phyloP scores from a whole-genome alignment of 2,888 invertebrate genomes.

The Onchidella celtica region DNA sequence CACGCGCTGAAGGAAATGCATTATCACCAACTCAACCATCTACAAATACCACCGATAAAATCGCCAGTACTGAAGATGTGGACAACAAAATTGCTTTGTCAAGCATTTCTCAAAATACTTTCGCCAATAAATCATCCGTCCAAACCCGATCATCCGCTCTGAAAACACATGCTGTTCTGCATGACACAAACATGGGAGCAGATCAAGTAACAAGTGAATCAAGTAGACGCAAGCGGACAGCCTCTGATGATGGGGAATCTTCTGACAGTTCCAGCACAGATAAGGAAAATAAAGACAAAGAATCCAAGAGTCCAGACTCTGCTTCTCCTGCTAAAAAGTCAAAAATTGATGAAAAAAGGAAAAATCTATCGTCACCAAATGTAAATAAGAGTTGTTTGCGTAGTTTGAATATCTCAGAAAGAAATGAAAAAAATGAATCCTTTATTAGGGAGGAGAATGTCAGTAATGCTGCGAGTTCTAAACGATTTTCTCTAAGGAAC shows the following conservation, averaged over 20 bases:
- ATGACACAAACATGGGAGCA: too few relatives aligned
- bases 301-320: not conserved
- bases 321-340: not conserved
- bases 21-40: too few relatives aligned
- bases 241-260: conserved; percentile 4
- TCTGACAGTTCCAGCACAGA: conserved; percentile 6
- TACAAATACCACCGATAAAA: too few relatives aligned
- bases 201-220: not conserved
- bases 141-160: not conserved
- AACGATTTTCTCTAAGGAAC: not conserved
- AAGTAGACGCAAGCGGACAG: not conserved
- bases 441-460: not conserved
- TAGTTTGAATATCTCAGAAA: conserved; percentile 8
- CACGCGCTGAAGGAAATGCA: too few relatives aligned
- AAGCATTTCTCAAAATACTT: conserved; percentile 20
- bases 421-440: not conserved
- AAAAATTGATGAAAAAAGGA: not conserved
- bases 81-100: conserved; percentile 15
- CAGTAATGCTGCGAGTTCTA: not conserved
- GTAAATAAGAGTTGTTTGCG: too few relatives aligned
- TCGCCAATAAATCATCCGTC: not conserved
- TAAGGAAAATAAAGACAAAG: conserved; percentile 35
- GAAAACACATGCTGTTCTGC: too few relatives aligned
- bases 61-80: too few relatives aligned
- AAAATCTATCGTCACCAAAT: too few relatives aligned